Evolutionary conservation across 2,113 vertebrate species (phyloP).

Genomic region (Verasper variegatus): DNA sequence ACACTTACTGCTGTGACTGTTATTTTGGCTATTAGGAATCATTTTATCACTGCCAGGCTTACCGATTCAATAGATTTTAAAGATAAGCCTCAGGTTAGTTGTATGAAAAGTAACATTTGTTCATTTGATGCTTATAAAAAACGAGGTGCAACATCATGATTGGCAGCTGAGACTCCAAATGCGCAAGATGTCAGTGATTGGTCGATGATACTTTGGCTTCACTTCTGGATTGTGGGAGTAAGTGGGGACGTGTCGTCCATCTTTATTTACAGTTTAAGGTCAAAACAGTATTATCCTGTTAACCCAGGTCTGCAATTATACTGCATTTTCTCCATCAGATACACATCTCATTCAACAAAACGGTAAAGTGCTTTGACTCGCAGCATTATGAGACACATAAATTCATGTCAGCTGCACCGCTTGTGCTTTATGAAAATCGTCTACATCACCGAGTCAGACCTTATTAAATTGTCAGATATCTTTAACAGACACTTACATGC

Average conservation of each 20-base stretch:
- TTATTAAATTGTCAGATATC: conserved; percentile 40
- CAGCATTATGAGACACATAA: conserved; percentile 37
- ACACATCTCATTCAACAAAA: conserved; percentile 6
- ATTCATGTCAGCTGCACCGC: neutral
- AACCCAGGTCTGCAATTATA: neutral
- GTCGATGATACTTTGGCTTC: too few species aligned
- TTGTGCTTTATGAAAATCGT: neutral
- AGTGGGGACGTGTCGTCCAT: neutral
- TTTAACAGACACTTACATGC: conserved; percentile 10
- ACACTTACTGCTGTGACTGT: neutral
- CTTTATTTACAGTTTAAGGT: neutral
- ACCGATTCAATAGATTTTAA: neutral
- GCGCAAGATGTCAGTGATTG: too few species aligned
- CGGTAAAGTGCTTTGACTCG: conserved; percentile 11
- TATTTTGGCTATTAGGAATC: neutral
- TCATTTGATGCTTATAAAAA: too few species aligned
- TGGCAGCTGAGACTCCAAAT: too few species aligned
- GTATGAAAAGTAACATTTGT: too few species aligned
- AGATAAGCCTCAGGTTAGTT: too few species aligned
- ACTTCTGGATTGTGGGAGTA: too few species aligned
- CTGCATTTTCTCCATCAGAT: neutral
- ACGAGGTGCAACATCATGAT: too few species aligned
- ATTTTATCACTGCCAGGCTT: too few species aligned
- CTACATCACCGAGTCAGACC: conserved; percentile 15
- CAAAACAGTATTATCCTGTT: neutral